phyloP scores from a whole-genome alignment of 2,888 invertebrate species.

The Cyclophora punctaria region DNA sequence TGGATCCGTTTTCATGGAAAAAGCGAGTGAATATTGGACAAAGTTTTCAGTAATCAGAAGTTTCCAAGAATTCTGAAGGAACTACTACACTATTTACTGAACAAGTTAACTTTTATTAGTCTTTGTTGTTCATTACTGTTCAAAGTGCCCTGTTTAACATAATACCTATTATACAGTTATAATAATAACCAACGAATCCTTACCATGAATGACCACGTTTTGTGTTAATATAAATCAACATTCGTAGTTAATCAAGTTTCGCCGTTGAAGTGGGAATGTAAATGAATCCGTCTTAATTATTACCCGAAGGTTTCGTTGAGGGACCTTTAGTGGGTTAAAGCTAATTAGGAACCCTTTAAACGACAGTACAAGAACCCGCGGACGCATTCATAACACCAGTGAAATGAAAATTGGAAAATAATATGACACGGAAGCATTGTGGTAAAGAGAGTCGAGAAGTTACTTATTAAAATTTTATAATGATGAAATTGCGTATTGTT shows the following conservation, averaged over 20 bases:
- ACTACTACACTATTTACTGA: too few relatives aligned
- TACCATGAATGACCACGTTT: slow-evolving; percentile 1
- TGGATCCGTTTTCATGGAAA: too few relatives aligned
- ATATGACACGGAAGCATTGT: slow-evolving; percentile 6
- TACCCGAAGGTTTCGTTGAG: slow-evolving; percentile 33
- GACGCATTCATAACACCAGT: slow-evolving; percentile 8
- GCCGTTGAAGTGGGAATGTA: slow-evolving; percentile 29
- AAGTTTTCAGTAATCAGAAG: too few relatives aligned
- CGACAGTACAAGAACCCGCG: slow-evolving; percentile 7
- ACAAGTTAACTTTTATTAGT: too few relatives aligned
- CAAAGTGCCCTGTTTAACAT: too few relatives aligned
- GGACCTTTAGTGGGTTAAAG: slow-evolving; percentile 23
- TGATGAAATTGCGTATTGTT: not conserved
- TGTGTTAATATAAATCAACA: slow-evolving; percentile 18
- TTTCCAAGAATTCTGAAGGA: too few relatives aligned
- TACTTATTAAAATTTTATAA: not conserved
- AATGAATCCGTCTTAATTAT: slow-evolving; percentile 53
- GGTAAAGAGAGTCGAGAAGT: slow-evolving; percentile 1
- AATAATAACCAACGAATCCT: not conserved
- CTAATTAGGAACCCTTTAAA: slow-evolving; percentile 35
- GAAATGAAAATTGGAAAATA: slow-evolving; percentile 15
- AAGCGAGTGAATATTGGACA: too few relatives aligned
- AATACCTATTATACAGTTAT: not conserved
- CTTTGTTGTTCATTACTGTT: too few relatives aligned
- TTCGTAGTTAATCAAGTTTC: slow-evolving; percentile 35